Evolutionary conservation across 2,113 vertebrate species (phyloP).

Genomic region (Strigops habroptila): DNA sequence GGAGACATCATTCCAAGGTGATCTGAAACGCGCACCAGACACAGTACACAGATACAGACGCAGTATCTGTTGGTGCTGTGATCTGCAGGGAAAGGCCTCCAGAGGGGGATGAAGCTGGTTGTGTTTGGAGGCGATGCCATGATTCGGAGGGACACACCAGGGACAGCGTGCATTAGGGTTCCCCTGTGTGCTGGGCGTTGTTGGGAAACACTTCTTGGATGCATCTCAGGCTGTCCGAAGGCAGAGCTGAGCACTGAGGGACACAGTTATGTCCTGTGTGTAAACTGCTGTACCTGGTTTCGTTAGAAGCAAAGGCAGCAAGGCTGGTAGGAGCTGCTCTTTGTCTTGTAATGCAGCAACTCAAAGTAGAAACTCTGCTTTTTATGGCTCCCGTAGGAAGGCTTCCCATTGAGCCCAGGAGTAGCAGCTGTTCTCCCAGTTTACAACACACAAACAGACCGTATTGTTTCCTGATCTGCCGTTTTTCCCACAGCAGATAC

Average conservation of each 20-base stretch:
- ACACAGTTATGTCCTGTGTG: neutral
- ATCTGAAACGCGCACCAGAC: neutral
- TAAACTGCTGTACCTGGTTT: neutral
- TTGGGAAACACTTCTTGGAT: neutral
- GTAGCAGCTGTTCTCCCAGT: conserved; percentile 16
- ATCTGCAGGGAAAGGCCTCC: neutral
- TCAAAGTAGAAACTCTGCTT: neutral
- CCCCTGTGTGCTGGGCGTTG: neutral
- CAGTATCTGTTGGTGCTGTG: neutral
- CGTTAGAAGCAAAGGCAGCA: neutral
- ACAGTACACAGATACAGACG: too few relatives aligned
- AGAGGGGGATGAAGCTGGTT: neutral
- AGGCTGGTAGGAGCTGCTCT: neutral
- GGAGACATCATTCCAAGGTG: neutral
- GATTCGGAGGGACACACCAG: fast-evolving
- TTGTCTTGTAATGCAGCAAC: neutral
- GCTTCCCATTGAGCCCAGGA: conserved; percentile 2
- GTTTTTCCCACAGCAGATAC: conserved; percentile 28
- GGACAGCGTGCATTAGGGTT: neutral
- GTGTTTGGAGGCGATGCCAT: fast-evolving
- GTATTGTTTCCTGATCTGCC: conserved; percentile 32
- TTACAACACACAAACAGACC: conserved; percentile 7
- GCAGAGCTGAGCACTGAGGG: neutral
- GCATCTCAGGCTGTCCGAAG: neutral
- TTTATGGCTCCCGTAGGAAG: neutral